These are phyloP conservation scores for Limanda limanda DNA, from an alignment of 2,113 vertebrate genomes.

Conservation along the genomic window DNA sequence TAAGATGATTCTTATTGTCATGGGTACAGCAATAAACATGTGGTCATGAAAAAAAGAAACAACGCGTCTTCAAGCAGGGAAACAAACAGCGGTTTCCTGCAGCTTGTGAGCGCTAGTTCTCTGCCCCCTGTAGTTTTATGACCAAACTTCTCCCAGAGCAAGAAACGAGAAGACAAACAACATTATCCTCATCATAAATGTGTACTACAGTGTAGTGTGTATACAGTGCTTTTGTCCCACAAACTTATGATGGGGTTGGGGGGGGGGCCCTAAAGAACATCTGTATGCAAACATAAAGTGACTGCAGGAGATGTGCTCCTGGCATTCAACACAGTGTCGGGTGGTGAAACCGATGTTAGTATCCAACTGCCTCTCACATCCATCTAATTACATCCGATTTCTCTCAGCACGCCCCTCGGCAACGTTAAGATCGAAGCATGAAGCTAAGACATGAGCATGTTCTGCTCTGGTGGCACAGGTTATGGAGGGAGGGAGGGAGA, in stretches of 20 bases:
- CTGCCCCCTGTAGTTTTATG: neutral
- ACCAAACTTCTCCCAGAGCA: slow-evolving; percentile 3
- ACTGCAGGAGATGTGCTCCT: slow-evolving; percentile 47
- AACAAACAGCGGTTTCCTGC: neutral
- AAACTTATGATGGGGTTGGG: slow-evolving; percentile 14
- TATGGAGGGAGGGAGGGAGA: slow-evolving; percentile 28
- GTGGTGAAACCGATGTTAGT: slow-evolving; percentile 56
- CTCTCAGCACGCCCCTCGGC: slow-evolving; percentile 58
- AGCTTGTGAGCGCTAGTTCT: neutral
- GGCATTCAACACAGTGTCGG: slow-evolving; percentile 48
- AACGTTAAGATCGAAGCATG: slow-evolving; percentile 57
- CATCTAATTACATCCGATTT: slow-evolving; percentile 74
- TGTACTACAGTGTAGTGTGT: neutral
- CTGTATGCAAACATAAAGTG: slow-evolving; percentile 57
- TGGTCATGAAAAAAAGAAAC: no score
- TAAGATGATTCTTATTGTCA: neutral
- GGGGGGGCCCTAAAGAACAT: slow-evolving; percentile 54
- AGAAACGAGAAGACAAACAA: slow-evolving; percentile 1
- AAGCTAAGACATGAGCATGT: slow-evolving; percentile 69
- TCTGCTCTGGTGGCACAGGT: slow-evolving; percentile 65
- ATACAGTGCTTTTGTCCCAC: neutral
- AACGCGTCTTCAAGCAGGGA: neutral
- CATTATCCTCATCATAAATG: neutral
- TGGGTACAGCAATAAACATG: neutral
- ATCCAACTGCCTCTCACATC: slow-evolving; percentile 63